A percentile compares a stretch with the other conserved stretches of the same genome.
These are phyloP conservation scores for Lobophora halterata DNA, from an alignment of 2,888 invertebrate genomes.

Conservation along the genomic window DNA sequence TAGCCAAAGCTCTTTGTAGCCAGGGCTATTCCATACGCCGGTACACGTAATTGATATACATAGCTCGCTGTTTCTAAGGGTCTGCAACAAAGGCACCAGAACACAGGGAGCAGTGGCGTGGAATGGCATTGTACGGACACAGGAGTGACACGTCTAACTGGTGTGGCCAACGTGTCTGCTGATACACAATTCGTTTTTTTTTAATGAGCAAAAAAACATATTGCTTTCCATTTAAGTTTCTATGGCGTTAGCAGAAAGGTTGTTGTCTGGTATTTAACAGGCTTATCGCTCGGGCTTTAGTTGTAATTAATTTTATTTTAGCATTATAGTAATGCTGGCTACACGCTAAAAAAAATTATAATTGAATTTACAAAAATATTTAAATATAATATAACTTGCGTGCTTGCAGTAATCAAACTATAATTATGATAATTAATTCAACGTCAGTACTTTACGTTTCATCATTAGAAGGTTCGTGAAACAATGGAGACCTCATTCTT, in stretches of 20 bases:
- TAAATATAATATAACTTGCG: slow-evolving; percentile 15
- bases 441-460: slow-evolving; percentile 13
- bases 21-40: no score
- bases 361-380: slow-evolving; percentile 14
- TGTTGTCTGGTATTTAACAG: no score
- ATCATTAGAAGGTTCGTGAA: slow-evolving; percentile 14
- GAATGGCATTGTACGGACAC: slow-evolving; percentile 41
- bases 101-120: slow-evolving; percentile 40
- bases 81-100: slow-evolving; percentile 36
- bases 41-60: slow-evolving; percentile 28
- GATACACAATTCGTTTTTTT: slow-evolving; percentile 26
- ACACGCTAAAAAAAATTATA: no score
- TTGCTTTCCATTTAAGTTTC: slow-evolving; percentile 3
- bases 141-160: slow-evolving; percentile 40
- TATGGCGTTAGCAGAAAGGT: no score
- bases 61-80: slow-evolving; percentile 21
- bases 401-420: slow-evolving; percentile 17
- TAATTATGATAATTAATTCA: slow-evolving; percentile 24
- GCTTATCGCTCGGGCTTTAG: no score
- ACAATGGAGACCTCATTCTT: slow-evolving; percentile 20
- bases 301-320: no score
- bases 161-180: slow-evolving; percentile 33
- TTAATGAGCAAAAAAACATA: slow-evolving; percentile 4
- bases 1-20: no score
- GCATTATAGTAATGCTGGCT: no score